Evolutionary conservation across 2,888 invertebrate genomes (phyloP).

Genomic region (Lamellibrachia satsuma): DNA sequence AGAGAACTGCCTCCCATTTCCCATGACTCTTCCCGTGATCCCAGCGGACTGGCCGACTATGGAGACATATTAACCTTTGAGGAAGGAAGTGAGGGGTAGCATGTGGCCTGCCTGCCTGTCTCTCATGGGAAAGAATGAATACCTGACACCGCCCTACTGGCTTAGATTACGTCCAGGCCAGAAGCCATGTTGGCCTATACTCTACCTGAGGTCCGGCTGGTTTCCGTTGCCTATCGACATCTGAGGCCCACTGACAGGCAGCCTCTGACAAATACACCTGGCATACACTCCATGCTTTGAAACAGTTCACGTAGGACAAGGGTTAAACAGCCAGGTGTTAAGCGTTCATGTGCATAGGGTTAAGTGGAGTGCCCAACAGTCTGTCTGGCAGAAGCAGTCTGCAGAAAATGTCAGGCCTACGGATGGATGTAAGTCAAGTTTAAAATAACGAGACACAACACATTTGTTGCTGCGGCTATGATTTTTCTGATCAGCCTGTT

Average conservation of each 20-base stretch:
- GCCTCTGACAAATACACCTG: background rate
- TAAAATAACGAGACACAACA: background rate
- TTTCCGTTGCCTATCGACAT: background rate
- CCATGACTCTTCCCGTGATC: background rate
- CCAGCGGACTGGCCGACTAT: background rate
- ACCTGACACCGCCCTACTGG: background rate
- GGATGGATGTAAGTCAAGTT: background rate
- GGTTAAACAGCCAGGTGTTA: constrained; percentile 17
- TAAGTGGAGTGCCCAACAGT: background rate
- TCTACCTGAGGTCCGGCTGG: background rate
- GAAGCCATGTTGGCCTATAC: background rate
- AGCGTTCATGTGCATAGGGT: background rate
- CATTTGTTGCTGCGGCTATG: background rate
- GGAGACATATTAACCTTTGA: background rate
- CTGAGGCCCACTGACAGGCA: background rate
- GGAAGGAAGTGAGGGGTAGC: background rate
- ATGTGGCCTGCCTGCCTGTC: background rate
- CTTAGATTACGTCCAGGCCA: background rate
- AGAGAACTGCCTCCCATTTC: constrained; percentile 1
- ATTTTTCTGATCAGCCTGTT: background rate
- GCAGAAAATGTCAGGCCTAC: background rate
- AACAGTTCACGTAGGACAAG: background rate
- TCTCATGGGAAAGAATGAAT: background rate
- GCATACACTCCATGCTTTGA: background rate
- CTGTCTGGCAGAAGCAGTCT: constrained; percentile 1